Percentiles rank a stretch among this genome's conserved stretches.
Evolutionary conservation across 2,888 invertebrate species (phyloP).

Genomic region (Pherbina coryleti): DNA sequence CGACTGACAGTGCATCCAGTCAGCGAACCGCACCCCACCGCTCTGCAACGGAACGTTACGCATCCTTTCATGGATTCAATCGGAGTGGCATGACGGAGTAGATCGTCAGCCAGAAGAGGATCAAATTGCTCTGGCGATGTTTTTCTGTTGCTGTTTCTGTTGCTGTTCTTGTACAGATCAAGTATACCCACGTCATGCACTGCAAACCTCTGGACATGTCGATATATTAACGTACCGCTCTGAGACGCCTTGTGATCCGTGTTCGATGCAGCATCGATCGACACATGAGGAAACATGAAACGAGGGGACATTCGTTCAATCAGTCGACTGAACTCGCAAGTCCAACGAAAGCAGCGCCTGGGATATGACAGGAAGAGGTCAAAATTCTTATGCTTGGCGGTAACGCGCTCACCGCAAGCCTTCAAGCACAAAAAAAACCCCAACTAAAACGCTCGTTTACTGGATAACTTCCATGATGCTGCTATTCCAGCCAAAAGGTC

Average conservation of each 20-base stretch:
- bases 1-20: constrained; percentile 32
- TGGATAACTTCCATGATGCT: no score
- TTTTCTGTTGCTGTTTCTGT: neutral
- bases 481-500: neutral
- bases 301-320: constrained; percentile 33
- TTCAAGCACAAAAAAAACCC: neutral
- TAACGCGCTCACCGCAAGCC: constrained; percentile 32
- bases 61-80: neutral
- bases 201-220: constrained; percentile 12
- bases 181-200: neutral
- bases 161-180: neutral
- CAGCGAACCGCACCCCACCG: neutral
- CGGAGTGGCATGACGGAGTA: neutral
- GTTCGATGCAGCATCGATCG: constrained; percentile 20
- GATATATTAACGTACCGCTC: constrained; percentile 3
- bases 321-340: constrained; percentile 17
- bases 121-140: constrained; percentile 24
- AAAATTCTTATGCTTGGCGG: constrained; percentile 32
- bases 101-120: constrained; percentile 25
- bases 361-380: constrained; percentile 35
- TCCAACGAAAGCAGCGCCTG: neutral
- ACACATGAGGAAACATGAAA: constrained; percentile 27
- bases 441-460: constrained; percentile 18
- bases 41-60: neutral
- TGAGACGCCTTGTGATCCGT: constrained; percentile 19